These are phyloP conservation scores for Rhingia rostrata DNA, from an alignment of 2,888 invertebrate genomes.

Conservation along the genomic window DNA sequence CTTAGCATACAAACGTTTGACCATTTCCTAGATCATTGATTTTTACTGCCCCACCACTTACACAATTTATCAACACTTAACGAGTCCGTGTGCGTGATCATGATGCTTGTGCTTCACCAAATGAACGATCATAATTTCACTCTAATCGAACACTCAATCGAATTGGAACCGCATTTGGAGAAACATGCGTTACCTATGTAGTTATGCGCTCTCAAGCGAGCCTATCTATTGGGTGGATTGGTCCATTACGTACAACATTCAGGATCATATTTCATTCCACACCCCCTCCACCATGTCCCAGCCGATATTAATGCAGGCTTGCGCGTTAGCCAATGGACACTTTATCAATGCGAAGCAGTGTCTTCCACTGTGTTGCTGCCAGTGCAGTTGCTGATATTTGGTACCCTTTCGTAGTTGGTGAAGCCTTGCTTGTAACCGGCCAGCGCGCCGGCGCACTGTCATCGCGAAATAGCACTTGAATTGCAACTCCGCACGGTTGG, in stretches of 20 bases:
- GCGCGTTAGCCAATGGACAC: constrained; percentile 36
- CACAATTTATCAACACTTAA: constrained; percentile 52
- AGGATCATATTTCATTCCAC: constrained; percentile 62
- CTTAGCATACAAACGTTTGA: neutral
- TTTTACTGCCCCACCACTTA: neutral
- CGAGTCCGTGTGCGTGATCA: constrained; percentile 38
- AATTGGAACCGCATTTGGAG: constrained; percentile 47
- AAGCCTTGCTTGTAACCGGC: neutral
- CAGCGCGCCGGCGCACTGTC: constrained; percentile 20
- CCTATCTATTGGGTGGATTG: constrained; percentile 46
- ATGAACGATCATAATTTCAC: constrained; percentile 64
- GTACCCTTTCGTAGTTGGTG: constrained; percentile 16
- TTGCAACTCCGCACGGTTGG: constrained; percentile 33
- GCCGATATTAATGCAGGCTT: neutral
- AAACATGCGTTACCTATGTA: constrained; percentile 62
- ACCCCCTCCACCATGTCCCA: constrained; percentile 6
- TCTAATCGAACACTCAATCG: constrained; percentile 61
- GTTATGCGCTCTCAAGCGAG: constrained; percentile 29
- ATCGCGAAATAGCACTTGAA: constrained; percentile 41
- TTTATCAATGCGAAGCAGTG: constrained; percentile 49
- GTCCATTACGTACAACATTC: constrained; percentile 58
- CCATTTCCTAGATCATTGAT: constrained; percentile 16
- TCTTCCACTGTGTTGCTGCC: constrained; percentile 31
- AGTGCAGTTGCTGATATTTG: constrained; percentile 6
- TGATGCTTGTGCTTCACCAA: constrained; percentile 53